Evolutionary conservation across 2,888 invertebrate species (phyloP).

Genomic region (Therioaphis trifolii): DNA sequence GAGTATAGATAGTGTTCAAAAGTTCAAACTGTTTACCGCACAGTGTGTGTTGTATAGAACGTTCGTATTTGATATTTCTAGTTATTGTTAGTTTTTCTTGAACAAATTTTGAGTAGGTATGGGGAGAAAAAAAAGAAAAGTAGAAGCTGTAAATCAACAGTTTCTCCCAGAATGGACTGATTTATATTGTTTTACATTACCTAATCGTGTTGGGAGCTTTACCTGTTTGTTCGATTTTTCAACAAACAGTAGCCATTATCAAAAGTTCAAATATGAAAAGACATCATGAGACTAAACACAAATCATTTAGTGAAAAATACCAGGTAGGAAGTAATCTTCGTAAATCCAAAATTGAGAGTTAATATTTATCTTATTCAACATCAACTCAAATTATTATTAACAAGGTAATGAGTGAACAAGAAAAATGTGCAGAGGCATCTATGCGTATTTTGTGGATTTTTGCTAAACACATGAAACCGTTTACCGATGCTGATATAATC

Average conservation of each 20-base stretch:
- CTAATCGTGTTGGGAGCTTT: no score
- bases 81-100: no score
- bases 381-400: conserved; percentile 52
- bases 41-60: no score
- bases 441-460: conserved; percentile 20
- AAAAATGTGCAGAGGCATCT: no score
- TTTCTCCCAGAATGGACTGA: not conserved
- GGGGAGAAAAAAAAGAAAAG: no score
- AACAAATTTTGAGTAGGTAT: no score
- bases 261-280: conserved; percentile 65
- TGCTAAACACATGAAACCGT: conserved; percentile 32
- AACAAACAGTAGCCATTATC: conserved; percentile 64
- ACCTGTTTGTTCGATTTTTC: conserved; percentile 64
- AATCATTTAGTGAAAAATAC: conserved; percentile 48
- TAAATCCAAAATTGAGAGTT: conserved; percentile 55
- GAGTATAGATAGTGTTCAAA: no score
- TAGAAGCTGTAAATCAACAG: no score
- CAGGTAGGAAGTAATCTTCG: conserved; percentile 52
- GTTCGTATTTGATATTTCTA: no score
- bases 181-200: not conserved
- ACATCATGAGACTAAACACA: conserved; percentile 65
- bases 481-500: conserved; percentile 31
- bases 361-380: conserved; percentile 50
- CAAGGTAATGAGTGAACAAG: no score
- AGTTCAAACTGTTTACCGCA: no score